A percentile compares a stretch with the other conserved stretches of the same genome.
Conservation (phyloP, 2,113 vertebrate species). For the Nipponia nippon region DNA sequence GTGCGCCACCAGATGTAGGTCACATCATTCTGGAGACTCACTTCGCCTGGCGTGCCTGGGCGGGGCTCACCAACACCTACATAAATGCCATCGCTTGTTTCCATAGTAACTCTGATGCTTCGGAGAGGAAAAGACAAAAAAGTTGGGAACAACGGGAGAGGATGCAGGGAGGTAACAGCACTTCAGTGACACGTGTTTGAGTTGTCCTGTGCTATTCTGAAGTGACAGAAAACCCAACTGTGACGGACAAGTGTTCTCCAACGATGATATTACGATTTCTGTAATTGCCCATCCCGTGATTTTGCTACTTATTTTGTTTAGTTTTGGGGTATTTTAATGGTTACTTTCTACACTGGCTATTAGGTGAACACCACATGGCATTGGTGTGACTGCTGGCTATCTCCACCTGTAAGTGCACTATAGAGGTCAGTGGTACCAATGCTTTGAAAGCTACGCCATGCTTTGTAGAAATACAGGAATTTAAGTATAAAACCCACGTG, state of each 20-base stretch:
- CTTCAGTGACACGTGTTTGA: neutral
- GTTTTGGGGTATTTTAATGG: neutral
- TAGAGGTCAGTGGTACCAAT: neutral
- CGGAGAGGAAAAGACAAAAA: conserved; percentile 41
- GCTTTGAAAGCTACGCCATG: neutral
- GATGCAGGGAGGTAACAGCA: neutral
- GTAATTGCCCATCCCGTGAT: neutral
- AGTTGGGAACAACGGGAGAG: neutral
- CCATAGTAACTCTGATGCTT: conserved; percentile 71
- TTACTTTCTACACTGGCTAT: neutral
- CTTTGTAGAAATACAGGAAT: neutral
- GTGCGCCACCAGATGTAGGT: neutral
- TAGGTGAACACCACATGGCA: neutral
- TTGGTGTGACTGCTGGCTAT: neutral
- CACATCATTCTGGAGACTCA: neutral
- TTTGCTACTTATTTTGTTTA: neutral
- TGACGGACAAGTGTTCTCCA: neutral
- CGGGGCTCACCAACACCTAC: conserved; percentile 13
- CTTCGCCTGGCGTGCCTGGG: neutral
- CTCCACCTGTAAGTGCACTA: neutral
- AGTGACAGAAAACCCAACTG: neutral
- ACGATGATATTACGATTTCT: rapidly evolving
- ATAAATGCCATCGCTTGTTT: conserved; percentile 40
- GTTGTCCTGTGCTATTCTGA: neutral
- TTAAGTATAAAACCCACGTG: neutral